Evolutionary conservation across 2,888 invertebrate species (phyloP).

Genomic region (Anorthoa munda): DNA sequence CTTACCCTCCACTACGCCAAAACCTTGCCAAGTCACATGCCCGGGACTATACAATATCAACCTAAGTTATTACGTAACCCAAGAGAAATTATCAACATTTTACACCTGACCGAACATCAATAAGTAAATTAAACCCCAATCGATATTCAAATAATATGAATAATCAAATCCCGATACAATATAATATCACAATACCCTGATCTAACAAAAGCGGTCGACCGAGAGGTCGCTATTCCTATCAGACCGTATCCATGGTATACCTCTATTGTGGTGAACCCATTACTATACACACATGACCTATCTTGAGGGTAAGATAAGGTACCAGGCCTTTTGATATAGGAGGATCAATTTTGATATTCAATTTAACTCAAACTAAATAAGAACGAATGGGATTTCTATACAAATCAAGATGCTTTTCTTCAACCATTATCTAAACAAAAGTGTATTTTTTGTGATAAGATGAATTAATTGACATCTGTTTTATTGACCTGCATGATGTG

Average conservation of each 20-base stretch:
- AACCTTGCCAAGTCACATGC: no score
- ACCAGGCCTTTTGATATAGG: not conserved
- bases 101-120: constrained; percentile 2
- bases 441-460: no score
- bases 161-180: constrained; percentile 43
- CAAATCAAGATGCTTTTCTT: no score
- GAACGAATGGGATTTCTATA: not conserved
- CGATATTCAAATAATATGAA: constrained; percentile 30
- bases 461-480: no score
- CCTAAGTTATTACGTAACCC: not conserved
- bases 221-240: constrained; percentile 29
- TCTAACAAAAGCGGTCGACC: constrained; percentile 34
- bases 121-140: constrained; percentile 18
- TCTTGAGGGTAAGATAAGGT: constrained; percentile 3
- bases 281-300: constrained; percentile 16
- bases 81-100: constrained; percentile 3
- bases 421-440: no score
- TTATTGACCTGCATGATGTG: no score
- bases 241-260: constrained; percentile 4
- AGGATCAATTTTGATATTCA: not conserved
- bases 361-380: not conserved
- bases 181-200: constrained; percentile 24
- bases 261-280: constrained; percentile 28
- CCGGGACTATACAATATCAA: not conserved
- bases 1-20: no score